Base-by-base conservation (phyloP, 1,140 invertebrate genomes). In the Drosophila grimshawi region DNA sequence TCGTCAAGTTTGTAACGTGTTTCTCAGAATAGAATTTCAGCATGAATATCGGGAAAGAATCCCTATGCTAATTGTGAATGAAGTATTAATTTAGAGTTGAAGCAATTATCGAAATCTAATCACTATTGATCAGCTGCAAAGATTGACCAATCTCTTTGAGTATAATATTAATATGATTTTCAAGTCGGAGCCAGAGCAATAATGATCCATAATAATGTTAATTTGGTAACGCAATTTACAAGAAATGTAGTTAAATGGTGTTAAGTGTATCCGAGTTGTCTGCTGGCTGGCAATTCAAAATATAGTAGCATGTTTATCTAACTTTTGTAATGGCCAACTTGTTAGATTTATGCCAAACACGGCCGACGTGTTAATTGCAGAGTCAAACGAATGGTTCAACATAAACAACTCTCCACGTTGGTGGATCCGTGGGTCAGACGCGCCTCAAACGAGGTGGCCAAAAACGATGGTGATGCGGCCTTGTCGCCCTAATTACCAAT, bases 401-500 rank as follows among this genome's bases (percentile, higher is more conserved):
- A 70, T 70, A 60, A 75, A 75, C 59, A 70, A 63, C 19, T 55
- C 33, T 10, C 10, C 37, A 7, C 59, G 37, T 57, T 8, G 35
- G 39, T 61, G 48, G 37, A 61, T 68, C 37, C 11, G 33, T 39
- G 7, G 53, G 10, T 46, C 19, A 2, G 45, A 6, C 4, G 8
- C 32, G 4, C 32, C 45, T 35, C 49, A 19, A 35, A 8, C 3
- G 27, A 43, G n/a, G 11, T 63, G 52, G 35, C 49, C 46, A 35
- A 43, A 7, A 19, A 48, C 10, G 30, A 29, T 37, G 19, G 19
- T 56, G 64, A 33, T 56, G 63, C 51, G 67, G 52, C 53, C 8
- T 46, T 35, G 37, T n/a, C 32, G 39, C 27, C 41, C 32, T 64
- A 86, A 86, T 86, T 85, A 81, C 59, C 66, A 55, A 59, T 59